Conservation (phyloP, 2,888 invertebrate species). For the Trisateles emortualis region DNA sequence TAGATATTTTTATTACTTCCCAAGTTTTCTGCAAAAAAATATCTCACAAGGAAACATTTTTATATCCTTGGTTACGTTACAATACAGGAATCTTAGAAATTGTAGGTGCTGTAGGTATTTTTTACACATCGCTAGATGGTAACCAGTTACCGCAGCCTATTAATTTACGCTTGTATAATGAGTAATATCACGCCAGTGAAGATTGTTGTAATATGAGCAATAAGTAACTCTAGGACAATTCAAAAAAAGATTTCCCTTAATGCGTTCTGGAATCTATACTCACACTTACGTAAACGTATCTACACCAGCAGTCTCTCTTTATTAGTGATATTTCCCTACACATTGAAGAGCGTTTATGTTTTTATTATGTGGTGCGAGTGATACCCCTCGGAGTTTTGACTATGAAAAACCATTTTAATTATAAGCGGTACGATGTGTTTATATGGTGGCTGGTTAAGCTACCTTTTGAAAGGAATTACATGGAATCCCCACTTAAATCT, state of each 20-base stretch:
- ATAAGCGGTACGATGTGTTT: conserved; percentile 48
- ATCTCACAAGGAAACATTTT: conserved; percentile 3
- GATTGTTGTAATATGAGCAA: no score
- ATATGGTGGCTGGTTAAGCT: conserved; percentile 48
- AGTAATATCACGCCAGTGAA: no score
- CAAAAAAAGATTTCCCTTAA: no score
- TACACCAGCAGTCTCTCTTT: not conserved
- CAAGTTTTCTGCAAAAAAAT: conserved; percentile 11
- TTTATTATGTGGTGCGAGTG: no score
- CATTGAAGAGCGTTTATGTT: conserved; percentile 13
- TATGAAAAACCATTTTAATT: conserved; percentile 49
- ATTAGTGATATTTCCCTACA: not conserved
- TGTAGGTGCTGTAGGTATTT: no score
- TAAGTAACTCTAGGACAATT: no score
- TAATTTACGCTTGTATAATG: no score
- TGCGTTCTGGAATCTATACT: no score
- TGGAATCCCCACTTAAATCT: conserved; percentile 59
- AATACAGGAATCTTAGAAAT: not conserved
- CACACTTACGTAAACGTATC: no score
- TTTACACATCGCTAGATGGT: no score
- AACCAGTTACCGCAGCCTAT: no score
- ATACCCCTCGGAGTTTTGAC: conserved; percentile 38
- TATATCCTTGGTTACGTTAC: conserved; percentile 15
- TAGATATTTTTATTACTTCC: not conserved
- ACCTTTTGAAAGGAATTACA: conserved; percentile 61